Conservation (phyloP, 2,797 vertebrate genomes). For the Micromesistius poutassou region DNA sequence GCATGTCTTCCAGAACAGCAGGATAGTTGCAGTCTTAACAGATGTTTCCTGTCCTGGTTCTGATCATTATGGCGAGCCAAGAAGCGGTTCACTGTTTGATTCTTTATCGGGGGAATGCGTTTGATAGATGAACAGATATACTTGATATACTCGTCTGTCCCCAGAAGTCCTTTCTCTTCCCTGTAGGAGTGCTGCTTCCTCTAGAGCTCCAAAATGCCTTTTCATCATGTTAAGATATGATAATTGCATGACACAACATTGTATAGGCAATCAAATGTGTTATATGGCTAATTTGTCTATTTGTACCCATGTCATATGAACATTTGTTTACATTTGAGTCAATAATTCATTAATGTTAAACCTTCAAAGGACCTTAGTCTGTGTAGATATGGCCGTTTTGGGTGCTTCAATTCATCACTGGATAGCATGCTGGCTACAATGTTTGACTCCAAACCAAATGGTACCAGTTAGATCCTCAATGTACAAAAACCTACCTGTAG, state of each 20-base stretch:
- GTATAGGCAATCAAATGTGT: too few species aligned
- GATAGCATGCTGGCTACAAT: too few species aligned
- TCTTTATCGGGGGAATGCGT: neutral
- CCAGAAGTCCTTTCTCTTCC: neutral
- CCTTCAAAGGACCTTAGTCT: neutral
- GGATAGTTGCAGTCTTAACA: neutral
- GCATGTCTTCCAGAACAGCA: neutral
- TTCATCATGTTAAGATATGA: neutral
- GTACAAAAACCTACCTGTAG: neutral
- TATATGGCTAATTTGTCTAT: neutral
- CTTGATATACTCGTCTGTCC: neutral
- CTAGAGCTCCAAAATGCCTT: neutral
- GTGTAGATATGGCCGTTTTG: too few species aligned
- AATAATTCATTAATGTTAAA: neutral
- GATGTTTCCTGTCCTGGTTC: conserved; percentile 3
- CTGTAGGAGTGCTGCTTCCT: neutral
- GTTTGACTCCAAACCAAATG: too few species aligned
- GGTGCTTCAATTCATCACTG: too few species aligned
- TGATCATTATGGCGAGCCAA: neutral
- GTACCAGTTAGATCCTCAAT: neutral
- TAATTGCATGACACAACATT: neutral
- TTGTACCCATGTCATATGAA: neutral
- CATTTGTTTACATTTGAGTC: neutral
- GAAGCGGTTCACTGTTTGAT: conserved; percentile 1
- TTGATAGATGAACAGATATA: neutral